A percentile compares a stretch with the other conserved stretches of the same genome.
Conservation (phyloP, 2,797 vertebrate genomes). For the Somateria mollissima region DNA sequence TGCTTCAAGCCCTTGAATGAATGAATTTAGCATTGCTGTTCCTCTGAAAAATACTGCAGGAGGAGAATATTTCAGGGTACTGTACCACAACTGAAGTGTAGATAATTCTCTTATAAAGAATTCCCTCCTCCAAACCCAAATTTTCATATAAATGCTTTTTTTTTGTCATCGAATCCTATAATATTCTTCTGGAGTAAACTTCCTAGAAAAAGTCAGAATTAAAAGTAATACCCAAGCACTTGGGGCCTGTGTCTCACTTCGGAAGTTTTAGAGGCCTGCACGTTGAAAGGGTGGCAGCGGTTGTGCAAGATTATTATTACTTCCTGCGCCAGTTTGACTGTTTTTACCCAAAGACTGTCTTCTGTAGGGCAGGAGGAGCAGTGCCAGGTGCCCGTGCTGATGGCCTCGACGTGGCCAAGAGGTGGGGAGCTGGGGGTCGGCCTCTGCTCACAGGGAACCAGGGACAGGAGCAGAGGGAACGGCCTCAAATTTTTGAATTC, state of each 20-base stretch:
- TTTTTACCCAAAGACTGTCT: not conserved
- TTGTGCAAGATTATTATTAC: not conserved
- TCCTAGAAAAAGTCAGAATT: not conserved
- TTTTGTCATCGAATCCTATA: not conserved
- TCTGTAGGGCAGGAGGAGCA: not conserved
- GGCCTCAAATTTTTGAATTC: not conserved
- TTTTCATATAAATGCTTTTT: not conserved
- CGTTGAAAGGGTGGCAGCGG: not conserved
- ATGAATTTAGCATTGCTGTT: not conserved
- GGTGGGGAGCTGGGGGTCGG: too few relatives aligned
- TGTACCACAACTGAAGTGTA: not conserved
- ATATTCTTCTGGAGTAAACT: not conserved
- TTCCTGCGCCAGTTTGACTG: not conserved
- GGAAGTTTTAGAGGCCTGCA: not conserved
- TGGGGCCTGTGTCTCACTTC: too few relatives aligned
- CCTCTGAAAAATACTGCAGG: not conserved
- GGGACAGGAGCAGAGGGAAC: too few relatives aligned
- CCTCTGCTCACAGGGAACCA: too few relatives aligned
- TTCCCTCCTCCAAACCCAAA: not conserved
- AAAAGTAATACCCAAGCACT: not conserved
- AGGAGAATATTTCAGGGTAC: not conserved
- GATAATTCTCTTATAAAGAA: not conserved
- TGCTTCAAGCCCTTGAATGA: not conserved
- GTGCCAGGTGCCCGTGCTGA: fast-evolving
- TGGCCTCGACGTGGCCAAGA: not conserved